Evolutionary conservation across 2,888 invertebrate species (phyloP), one percentile per base, ranked within the genome.

Genomic region (Steinernema scapterisci): DNA sequence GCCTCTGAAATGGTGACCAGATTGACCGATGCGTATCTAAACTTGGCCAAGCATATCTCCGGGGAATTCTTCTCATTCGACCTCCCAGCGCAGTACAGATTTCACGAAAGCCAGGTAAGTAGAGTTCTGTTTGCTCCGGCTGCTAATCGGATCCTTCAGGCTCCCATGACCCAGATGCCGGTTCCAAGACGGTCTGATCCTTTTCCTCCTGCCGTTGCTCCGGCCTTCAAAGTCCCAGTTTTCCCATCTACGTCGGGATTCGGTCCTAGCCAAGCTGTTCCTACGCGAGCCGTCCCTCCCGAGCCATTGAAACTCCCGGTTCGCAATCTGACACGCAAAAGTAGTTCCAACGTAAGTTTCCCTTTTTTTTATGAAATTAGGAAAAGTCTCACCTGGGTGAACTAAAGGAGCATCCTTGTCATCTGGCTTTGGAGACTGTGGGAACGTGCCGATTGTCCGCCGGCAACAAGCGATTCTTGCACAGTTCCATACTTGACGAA

Each of bases 151-250:
- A 38, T 9, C 38, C 38, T 63, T 31, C 3, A 63, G 63, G 63
- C 63, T 1, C 2, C 31, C 31, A 63, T 63, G 63, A 63, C 63
- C 11, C 63, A 63, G 16, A 16, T 63, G 63, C 63, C 63, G 21
- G 21, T 52, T 21, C 11, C 52, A 21, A 52, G 21, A 23, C 52
- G 21, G 52, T 21, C 23, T 2, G 52, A 23, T 2, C 52, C 52
- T 38, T 9, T 38, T 38, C 52, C 11, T 52, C 21, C 23, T 21
- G 3, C 48, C 19, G 9, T 23, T 1, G 11, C 1, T 19, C 3
- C 52, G 9, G 23, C 11, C 23, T 52, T 52, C 52, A 52, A 52
- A 52, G 23, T 21, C 21, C 52, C 52, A 5, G 21, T 2, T 5
- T 11, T 52, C 11, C 21, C 52, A 11, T 38, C 38, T 9, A 38